phyloP scores from a whole-genome alignment of 2,113 vertebrate genomes.

The Oreochromis spilurus region DNA sequence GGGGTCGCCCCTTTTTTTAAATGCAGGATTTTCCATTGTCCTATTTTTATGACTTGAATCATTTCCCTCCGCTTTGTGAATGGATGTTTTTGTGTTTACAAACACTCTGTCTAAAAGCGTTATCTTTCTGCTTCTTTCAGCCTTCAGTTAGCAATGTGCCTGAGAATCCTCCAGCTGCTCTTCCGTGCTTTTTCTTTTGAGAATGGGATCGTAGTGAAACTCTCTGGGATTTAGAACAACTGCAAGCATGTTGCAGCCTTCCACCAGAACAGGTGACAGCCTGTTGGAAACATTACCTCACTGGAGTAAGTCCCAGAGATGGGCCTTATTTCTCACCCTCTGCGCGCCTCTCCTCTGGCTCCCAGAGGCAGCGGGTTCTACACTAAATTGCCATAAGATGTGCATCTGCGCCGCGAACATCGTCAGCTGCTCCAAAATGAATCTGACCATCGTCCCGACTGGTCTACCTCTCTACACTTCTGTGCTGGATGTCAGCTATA shows the following conservation, averaged over 20 bases:
- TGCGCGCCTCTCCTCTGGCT: slow-evolving; percentile 52
- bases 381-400: slow-evolving; percentile 78
- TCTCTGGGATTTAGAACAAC: slow-evolving; percentile 34
- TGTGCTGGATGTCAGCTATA: slow-evolving; percentile 91
- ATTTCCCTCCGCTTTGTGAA: neutral
- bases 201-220: slow-evolving; percentile 33
- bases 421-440: slow-evolving; percentile 91
- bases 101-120: neutral
- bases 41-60: neutral
- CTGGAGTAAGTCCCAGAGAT: slow-evolving; percentile 28
- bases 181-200: slow-evolving; percentile 24
- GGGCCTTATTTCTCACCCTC: slow-evolving; percentile 40
- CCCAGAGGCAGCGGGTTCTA: slow-evolving; percentile 36
- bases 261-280: slow-evolving; percentile 20
- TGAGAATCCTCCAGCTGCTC: slow-evolving; percentile 31
- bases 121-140: slow-evolving; percentile 26
- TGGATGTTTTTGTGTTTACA: neutral
- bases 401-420: slow-evolving; percentile 96
- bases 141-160: slow-evolving; percentile 43
- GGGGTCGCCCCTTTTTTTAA: neutral
- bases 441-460: slow-evolving; percentile 73
- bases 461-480: slow-evolving; percentile 81
- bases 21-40: neutral
- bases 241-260: slow-evolving; percentile 60
- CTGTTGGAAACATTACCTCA: slow-evolving; percentile 45